A percentile compares a stretch with the other conserved stretches of the same genome.
These are phyloP conservation scores for Propithecus coquereli DNA, from an alignment of 2,113 vertebrate genomes.

Conservation along the genomic window DNA sequence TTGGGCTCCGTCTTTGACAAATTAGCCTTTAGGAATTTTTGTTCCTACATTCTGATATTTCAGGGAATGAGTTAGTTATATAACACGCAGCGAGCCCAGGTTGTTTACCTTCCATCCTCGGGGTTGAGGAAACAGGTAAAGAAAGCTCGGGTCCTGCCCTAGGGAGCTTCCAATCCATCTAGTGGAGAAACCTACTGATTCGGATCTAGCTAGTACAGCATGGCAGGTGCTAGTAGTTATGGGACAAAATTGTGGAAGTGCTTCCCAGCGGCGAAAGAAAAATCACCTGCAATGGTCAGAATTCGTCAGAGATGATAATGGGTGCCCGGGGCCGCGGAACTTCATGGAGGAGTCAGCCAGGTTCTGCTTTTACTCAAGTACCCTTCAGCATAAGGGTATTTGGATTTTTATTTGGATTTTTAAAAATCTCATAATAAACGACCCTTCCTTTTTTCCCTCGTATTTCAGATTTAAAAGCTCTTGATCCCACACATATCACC, in stretches of 20 bases:
- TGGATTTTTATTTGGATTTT: not conserved
- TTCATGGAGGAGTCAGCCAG: not conserved
- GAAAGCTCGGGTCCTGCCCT: not conserved
- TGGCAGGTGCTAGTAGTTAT: not conserved
- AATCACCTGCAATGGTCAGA: not conserved
- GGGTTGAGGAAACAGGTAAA: not conserved
- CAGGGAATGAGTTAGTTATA: not conserved
- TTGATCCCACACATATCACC: not conserved
- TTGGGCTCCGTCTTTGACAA: not conserved
- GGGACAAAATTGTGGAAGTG: not conserved
- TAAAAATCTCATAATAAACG: not conserved
- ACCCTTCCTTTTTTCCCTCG: not conserved
- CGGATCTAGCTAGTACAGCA: not conserved
- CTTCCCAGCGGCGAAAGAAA: not conserved
- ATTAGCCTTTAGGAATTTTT: not conserved
- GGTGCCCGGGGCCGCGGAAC: accelerated
- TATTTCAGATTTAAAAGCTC: not conserved
- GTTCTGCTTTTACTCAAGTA: not conserved
- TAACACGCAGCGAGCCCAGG: not conserved
- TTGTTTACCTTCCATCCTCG: not conserved
- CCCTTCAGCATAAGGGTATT: not conserved
- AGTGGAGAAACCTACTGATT: not conserved
- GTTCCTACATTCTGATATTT: not conserved
- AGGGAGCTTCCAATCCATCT: not conserved
- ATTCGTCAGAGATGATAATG: accelerated